phyloP scores from a whole-genome alignment of 2,888 invertebrate species.

The Ephialtes manifestator region DNA sequence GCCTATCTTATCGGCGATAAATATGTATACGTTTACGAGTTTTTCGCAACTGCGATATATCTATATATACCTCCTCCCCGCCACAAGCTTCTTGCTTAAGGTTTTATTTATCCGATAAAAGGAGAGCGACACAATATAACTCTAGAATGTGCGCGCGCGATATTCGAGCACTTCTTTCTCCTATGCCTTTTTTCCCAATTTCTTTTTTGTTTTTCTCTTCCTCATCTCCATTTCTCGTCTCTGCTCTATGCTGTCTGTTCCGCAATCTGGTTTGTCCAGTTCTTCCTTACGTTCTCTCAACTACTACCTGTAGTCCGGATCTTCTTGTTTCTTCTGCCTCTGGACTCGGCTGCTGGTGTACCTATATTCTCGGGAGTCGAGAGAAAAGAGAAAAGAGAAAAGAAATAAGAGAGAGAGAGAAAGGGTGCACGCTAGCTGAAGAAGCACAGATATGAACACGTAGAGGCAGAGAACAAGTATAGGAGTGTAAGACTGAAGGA shows the following conservation, averaged over 20 bases:
- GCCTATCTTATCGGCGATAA: slow-evolving; percentile 78
- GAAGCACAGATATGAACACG: slow-evolving; percentile 49
- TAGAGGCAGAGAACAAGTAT: slow-evolving; percentile 36
- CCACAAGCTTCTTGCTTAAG: slow-evolving; percentile 67
- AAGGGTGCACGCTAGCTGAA: slow-evolving; percentile 44
- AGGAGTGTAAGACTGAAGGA: slow-evolving; percentile 37
- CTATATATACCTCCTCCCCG: slow-evolving; percentile 62
- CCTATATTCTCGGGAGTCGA: slow-evolving; percentile 45
- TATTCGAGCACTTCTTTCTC: slow-evolving; percentile 59
- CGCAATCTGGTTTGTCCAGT: slow-evolving; percentile 73
- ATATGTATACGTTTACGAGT: slow-evolving; percentile 76
- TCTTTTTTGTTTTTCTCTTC: slow-evolving; percentile 13
- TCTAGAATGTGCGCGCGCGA: slow-evolving; percentile 38
- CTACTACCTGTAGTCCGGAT: slow-evolving; percentile 58
- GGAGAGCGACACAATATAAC: slow-evolving; percentile 48
- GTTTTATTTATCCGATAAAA: slow-evolving; percentile 75
- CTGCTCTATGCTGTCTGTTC: slow-evolving; percentile 55
- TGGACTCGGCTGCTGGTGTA: slow-evolving; percentile 38
- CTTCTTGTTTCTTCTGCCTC: slow-evolving; percentile 57
- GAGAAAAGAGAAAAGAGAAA: slow-evolving; percentile 42
- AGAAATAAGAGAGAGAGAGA: slow-evolving; percentile 17
- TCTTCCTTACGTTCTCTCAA: slow-evolving; percentile 69
- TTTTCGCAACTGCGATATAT: slow-evolving; percentile 68
- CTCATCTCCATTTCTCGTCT: slow-evolving; percentile 39
- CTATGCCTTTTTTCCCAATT: slow-evolving; percentile 4